Evolutionary conservation across 2,797 vertebrate genomes (phyloP), one percentile per base, ranked within the genome.

Genomic region (Naso thynnoides): DNA sequence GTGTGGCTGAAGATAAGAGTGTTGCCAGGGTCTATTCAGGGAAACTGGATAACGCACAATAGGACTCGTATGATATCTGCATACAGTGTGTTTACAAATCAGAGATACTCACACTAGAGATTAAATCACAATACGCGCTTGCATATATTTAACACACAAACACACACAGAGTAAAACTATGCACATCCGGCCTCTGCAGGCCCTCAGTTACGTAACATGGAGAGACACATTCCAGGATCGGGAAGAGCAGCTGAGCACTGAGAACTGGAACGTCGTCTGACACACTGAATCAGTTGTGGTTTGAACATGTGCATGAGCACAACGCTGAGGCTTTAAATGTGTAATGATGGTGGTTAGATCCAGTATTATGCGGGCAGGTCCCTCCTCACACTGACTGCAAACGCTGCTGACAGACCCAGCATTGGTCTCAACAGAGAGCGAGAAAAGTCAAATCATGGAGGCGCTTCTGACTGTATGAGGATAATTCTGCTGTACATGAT

Each of bases 141-240:
- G 69, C 39, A 70, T 31, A 60, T 4, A 42, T 24, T 18, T 54
- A 38, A 69, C 16, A 49, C 64, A 72, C 59, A 33, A 47, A 21
- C 10, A 65, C 31, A 27, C 58, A 21, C 31, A 60, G 8, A 50
- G 0, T 45, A 7, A 63, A 39, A 67, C 38, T 58, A 63, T 60
- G 45, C 74, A 74, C 49, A 60, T 81, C 78, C 64, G 62, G 68
- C 76, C 76, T 79, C 76, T 6, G 54, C 79, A 76, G 68, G 64
- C 66, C 19, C 58, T 45, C 6, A 0, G 39, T 88, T 90, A 82
- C 33, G 61, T 88, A 89, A 90, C 75, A 16, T 23, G 0, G n/a
- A 67, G 60, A 79, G 56, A 74, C 50, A 23, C 66, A 70, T 13
- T 78, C 60, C 10, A 68, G 62, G 78, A 75, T n/a, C 1, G 9